These are phyloP conservation scores for Cochlearius cochlearius DNA, from an alignment of 2,113 vertebrate species.

Conservation along the genomic window DNA sequence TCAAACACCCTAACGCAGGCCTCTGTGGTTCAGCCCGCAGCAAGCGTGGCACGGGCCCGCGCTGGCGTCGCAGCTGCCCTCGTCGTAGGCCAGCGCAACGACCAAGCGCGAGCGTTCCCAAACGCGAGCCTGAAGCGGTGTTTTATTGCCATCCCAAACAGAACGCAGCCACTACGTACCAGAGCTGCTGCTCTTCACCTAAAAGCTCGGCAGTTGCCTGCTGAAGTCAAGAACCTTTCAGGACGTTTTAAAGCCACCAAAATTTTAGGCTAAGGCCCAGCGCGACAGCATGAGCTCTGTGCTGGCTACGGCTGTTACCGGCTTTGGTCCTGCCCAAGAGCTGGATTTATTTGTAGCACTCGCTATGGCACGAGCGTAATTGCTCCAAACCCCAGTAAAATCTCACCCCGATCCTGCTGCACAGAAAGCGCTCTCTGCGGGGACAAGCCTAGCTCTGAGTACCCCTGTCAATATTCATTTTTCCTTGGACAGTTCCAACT, in stretches of 20 bases:
- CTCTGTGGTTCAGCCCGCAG: neutral
- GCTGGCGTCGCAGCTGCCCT: neutral
- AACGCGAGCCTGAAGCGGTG: neutral
- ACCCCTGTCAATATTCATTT: neutral
- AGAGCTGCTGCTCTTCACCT: neutral
- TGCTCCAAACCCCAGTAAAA: neutral
- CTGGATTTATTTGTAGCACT: neutral
- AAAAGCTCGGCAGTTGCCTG: neutral
- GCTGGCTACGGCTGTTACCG: neutral
- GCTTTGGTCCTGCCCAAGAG: neutral
- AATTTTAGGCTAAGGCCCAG: neutral
- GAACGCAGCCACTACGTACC: accelerated
- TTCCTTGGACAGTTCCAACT: neutral
- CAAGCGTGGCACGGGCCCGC: neutral
- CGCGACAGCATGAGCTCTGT: accelerated
- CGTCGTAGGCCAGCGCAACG: neutral
- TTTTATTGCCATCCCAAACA: neutral
- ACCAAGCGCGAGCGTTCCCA: neutral
- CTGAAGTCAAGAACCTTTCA: neutral
- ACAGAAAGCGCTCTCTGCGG: neutral
- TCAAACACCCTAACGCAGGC: neutral
- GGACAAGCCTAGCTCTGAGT: neutral
- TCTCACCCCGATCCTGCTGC: neutral
- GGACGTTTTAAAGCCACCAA: neutral
- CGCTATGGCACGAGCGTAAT: accelerated